Percentiles rank a stretch among this genome's conserved stretches.
phyloP scores from a whole-genome alignment of 2,888 invertebrate species.

The Papilio elwesi region DNA sequence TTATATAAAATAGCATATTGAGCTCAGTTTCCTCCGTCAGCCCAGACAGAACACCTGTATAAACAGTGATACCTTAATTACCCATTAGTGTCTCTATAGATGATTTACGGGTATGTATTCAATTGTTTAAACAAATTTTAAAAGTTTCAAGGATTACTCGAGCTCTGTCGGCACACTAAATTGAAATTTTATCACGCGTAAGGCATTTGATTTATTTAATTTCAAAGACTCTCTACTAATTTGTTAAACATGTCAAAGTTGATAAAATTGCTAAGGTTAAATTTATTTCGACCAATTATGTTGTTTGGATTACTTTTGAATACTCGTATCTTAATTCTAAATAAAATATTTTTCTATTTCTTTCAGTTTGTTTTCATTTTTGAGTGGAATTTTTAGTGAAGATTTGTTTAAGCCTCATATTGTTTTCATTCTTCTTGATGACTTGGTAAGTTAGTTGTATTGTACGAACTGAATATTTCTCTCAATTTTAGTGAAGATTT shows the following conservation, averaged over 20 bases:
- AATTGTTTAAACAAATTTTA: constrained; percentile 10
- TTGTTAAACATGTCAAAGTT: constrained; percentile 21
- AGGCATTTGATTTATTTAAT: constrained; percentile 22
- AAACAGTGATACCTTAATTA: background rate
- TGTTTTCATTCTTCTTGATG: constrained; percentile 15
- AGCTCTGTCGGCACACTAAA: background rate
- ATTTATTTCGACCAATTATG: constrained; percentile 1
- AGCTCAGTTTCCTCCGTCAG: no score
- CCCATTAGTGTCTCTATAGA: constrained; percentile 3
- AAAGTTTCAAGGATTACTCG: background rate
- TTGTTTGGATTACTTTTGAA: constrained; percentile 28
- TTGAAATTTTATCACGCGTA: constrained; percentile 14
- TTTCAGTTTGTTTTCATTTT: constrained; percentile 2
- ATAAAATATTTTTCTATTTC: background rate
- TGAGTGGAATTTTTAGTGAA: background rate
- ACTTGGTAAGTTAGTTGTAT: constrained; percentile 13
- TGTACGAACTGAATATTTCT: no score
- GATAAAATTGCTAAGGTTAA: constrained; percentile 23
- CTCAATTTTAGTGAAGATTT: background rate
- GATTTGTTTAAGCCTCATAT: background rate
- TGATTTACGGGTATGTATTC: constrained; percentile 18
- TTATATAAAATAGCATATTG: no score
- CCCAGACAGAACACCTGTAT: background rate
- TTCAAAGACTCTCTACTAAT: constrained; percentile 3
- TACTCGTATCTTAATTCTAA: background rate